These are phyloP conservation scores for Drosophila kikkawai DNA, from an alignment of 1,140 invertebrate species.

Conservation along the genomic window DNA sequence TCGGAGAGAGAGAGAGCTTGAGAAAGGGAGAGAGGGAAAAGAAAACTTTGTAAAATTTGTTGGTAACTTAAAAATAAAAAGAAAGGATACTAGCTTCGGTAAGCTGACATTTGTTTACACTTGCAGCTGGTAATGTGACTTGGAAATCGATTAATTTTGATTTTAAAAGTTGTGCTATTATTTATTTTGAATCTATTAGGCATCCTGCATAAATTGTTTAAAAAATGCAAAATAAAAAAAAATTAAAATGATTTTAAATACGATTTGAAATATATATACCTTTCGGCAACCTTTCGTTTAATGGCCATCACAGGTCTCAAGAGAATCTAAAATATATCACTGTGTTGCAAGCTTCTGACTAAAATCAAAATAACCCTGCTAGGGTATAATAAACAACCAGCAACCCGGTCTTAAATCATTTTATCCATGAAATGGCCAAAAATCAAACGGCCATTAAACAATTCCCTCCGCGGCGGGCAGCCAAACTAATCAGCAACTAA, in stretches of 20 bases:
- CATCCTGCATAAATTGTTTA: too few relatives aligned
- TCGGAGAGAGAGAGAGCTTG: background rate
- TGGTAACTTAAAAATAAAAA: slow-evolving; percentile 13
- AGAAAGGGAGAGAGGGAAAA: background rate
- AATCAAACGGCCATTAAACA: slow-evolving; percentile 47
- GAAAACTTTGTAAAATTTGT: slow-evolving; percentile 16
- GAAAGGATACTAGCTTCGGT: background rate
- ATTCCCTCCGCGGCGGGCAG: slow-evolving; percentile 23
- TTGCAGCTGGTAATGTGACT: background rate
- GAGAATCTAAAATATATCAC: too few relatives aligned
- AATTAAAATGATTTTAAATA: background rate
- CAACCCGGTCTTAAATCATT: slow-evolving; percentile 4
- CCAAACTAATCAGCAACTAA: slow-evolving; percentile 75
- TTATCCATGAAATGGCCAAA: slow-evolving; percentile 36
- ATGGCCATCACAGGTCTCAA: too few relatives aligned
- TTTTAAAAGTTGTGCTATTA: too few relatives aligned
- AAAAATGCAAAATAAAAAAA: too few relatives aligned
- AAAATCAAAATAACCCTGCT: background rate
- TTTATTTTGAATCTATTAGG: too few relatives aligned
- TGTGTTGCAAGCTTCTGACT: background rate
- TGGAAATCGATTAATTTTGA: background rate
- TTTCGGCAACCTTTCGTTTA: too few relatives aligned
- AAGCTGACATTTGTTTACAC: background rate
- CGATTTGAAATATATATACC: too few relatives aligned
- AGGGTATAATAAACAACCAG: slow-evolving; percentile 10